Conservation (phyloP, 2,113 vertebrate genomes). For the Serilophus lunatus region DNA sequence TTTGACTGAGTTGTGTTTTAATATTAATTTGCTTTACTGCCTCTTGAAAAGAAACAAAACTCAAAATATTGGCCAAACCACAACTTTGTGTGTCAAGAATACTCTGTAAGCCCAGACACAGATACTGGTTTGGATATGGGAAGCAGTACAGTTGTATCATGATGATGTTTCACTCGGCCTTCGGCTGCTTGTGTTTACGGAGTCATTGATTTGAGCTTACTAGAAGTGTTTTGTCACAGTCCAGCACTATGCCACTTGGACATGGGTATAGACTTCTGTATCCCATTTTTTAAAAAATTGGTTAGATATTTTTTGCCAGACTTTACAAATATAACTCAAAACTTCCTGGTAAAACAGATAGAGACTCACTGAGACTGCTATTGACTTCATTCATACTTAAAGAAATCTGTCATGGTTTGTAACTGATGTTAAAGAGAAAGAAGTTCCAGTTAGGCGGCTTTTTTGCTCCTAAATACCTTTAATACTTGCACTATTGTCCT, state of each 20-base stretch:
- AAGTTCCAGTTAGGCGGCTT: neutral
- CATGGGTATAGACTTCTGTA: neutral
- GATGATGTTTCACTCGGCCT: neutral
- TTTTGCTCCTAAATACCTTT: neutral
- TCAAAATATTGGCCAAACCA: neutral
- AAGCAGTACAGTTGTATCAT: neutral
- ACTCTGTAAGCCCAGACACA: neutral
- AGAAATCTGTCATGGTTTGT: neutral
- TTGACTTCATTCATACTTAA: neutral
- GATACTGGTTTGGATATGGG: neutral
- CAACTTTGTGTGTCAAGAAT: neutral
- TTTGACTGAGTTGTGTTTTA: neutral
- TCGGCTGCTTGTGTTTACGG: neutral
- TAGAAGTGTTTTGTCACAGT: neutral
- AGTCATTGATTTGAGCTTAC: neutral
- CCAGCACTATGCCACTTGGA: neutral
- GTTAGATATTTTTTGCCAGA: neutral
- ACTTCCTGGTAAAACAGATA: neutral
- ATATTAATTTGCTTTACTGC: neutral
- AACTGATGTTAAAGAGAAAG: neutral
- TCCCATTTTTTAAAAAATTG: neutral
- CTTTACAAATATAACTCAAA: neutral
- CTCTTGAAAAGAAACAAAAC: neutral
- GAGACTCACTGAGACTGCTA: fast-evolving
- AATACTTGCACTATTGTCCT: neutral